These are phyloP conservation scores for Telmatochromis sp. DNA, from an alignment of 2,113 vertebrate genomes.

Conservation along the genomic window DNA sequence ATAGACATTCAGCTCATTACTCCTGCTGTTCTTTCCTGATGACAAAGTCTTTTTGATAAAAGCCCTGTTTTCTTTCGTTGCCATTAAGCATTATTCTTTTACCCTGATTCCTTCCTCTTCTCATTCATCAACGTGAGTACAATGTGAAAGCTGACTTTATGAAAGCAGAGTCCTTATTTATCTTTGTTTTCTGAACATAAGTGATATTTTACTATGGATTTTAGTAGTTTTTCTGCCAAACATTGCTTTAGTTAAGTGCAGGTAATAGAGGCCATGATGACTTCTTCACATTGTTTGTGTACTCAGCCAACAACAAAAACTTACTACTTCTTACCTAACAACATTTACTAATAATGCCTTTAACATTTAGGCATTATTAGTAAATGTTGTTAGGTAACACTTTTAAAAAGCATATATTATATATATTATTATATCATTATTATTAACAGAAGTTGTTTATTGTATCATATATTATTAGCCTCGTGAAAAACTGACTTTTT, in stretches of 20 bases:
- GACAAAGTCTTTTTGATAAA: not conserved
- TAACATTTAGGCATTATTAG: not conserved
- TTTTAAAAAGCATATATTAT: not conserved
- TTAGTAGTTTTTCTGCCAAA: not conserved
- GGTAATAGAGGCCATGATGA: not conserved
- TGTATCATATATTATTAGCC: not conserved
- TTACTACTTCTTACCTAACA: not conserved
- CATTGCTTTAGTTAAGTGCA: not conserved
- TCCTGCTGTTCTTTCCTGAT: not conserved
- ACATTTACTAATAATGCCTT: not conserved
- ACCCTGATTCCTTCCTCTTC: not conserved
- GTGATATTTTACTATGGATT: not conserved
- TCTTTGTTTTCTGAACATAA: not conserved
- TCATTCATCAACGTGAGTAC: not conserved
- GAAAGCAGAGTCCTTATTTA: not conserved
- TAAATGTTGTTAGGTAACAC: not conserved
- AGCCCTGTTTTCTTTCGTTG: not conserved
- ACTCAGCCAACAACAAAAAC: not conserved
- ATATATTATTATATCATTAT: not conserved
- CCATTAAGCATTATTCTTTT: not conserved
- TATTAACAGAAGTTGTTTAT: not conserved
- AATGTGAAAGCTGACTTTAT: not conserved
- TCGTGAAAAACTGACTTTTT: not conserved
- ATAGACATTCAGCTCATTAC: constrained; percentile 19
- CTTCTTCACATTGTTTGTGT: not conserved